phyloP scores from a whole-genome alignment of 2,888 invertebrate genomes.

The Coecobrya sp. region DNA sequence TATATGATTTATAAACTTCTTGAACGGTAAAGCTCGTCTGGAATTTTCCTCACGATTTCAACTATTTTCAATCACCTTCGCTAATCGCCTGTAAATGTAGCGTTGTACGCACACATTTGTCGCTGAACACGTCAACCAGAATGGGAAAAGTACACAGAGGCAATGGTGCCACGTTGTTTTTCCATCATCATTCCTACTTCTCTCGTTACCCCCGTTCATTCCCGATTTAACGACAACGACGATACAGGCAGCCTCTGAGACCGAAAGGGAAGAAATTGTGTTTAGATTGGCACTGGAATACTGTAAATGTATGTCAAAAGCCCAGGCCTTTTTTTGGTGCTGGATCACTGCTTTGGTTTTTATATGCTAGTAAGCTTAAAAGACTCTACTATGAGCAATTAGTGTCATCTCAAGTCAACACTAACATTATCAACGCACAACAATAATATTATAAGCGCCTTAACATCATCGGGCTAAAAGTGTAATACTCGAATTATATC shows the following conservation, averaged over 20 bases:
- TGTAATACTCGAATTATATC: background rate
- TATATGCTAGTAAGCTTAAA: background rate
- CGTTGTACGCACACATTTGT: background rate
- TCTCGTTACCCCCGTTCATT: background rate
- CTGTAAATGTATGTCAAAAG: background rate
- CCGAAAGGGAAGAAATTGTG: background rate
- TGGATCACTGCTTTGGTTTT: constrained; percentile 25
- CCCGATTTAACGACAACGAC: background rate
- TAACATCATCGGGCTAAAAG: background rate
- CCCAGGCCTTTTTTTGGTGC: background rate
- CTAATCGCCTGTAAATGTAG: constrained; percentile 69
- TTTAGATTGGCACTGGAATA: background rate
- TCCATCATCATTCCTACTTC: background rate
- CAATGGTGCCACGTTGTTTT: constrained; percentile 7
- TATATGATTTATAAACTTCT: constrained; percentile 29
- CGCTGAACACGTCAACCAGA: constrained; percentile 59
- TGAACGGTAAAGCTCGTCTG: constrained; percentile 9
- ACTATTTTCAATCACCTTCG: constrained; percentile 66
- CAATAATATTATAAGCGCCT: constrained; percentile 8
- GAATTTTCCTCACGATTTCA: constrained; percentile 70
- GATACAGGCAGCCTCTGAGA: background rate
- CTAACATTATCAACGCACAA: background rate
- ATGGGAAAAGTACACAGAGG: background rate
- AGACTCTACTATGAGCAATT: constrained; percentile 55
- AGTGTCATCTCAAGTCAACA: constrained; percentile 71